These are phyloP conservation scores for Netelia virgata DNA, from an alignment of 2,888 invertebrate genomes.

Conservation along the genomic window DNA sequence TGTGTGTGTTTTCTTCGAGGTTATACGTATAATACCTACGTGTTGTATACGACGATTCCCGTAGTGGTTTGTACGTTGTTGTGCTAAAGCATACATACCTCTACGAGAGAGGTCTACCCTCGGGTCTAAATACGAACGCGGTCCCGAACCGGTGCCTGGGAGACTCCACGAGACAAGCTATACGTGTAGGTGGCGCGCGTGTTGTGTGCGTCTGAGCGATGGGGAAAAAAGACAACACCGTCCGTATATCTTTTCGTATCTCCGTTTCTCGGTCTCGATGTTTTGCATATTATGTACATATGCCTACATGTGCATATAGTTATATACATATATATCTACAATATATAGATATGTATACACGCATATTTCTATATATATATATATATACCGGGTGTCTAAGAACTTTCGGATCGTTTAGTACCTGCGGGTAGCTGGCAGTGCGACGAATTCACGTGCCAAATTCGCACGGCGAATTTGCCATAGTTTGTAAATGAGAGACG, in stretches of 20 bases:
- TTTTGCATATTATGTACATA: not conserved
- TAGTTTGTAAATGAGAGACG: too few relatives aligned
- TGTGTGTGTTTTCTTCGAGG: constrained; percentile 30
- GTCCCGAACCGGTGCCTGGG: constrained; percentile 29
- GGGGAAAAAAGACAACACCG: constrained; percentile 21
- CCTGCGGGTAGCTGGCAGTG: too few relatives aligned
- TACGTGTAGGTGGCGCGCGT: constrained; percentile 28
- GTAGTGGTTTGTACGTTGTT: not conserved
- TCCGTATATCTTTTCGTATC: constrained; percentile 33
- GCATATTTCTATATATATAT: too few relatives aligned
- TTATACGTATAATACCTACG: constrained; percentile 11
- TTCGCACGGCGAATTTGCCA: too few relatives aligned
- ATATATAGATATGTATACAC: not conserved
- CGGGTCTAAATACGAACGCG: constrained; percentile 33
- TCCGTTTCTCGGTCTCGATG: constrained; percentile 6
- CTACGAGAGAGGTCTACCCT: constrained; percentile 6
- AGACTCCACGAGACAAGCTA: not conserved
- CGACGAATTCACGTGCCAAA: too few relatives aligned
- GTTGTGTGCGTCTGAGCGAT: constrained; percentile 29
- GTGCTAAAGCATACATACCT: constrained; percentile 17
- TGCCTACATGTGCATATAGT: not conserved
- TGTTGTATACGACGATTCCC: constrained; percentile 7
- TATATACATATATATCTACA: not conserved
- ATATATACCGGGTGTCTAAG: too few relatives aligned
- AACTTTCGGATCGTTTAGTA: too few relatives aligned